Conservation (phyloP, 2,113 vertebrate species). For the Zosterops pallidus region DNA sequence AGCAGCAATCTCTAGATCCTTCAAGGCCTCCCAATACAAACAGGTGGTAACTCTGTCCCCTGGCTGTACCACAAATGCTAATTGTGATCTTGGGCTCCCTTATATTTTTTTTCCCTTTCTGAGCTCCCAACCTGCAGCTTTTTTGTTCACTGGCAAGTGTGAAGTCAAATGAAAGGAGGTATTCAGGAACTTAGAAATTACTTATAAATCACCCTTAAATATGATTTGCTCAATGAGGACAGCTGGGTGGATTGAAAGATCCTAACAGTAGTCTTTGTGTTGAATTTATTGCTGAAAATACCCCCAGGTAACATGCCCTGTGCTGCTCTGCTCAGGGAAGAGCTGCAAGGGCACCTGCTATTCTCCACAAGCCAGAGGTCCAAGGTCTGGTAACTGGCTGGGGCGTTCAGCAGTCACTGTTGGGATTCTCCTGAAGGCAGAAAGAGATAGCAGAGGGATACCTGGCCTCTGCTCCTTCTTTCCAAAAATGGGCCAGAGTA, state of each 20-base stretch:
- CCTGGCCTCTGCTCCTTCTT: background rate
- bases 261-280: background rate
- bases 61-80: background rate
- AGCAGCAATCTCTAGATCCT: background rate
- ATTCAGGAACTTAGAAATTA: background rate
- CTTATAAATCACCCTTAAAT: background rate
- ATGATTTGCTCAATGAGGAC: background rate
- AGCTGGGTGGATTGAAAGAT: background rate
- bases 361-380: background rate
- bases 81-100: conserved; percentile 22
- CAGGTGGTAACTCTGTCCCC: background rate
- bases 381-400: background rate
- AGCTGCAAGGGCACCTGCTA: background rate
- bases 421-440: background rate
- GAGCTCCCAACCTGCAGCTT: background rate
- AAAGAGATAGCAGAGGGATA: background rate
- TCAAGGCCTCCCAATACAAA: background rate
- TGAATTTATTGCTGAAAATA: background rate
- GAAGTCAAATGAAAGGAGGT: background rate
- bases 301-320: background rate
- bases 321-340: rapidly evolving
- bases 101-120: background rate
- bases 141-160: background rate
- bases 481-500: background rate
- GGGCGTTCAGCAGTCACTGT: background rate